A percentile compares a stretch with the other conserved stretches of the same genome.
Conservation (phyloP, 2,797 vertebrate genomes). For the Alectoris magna region DNA sequence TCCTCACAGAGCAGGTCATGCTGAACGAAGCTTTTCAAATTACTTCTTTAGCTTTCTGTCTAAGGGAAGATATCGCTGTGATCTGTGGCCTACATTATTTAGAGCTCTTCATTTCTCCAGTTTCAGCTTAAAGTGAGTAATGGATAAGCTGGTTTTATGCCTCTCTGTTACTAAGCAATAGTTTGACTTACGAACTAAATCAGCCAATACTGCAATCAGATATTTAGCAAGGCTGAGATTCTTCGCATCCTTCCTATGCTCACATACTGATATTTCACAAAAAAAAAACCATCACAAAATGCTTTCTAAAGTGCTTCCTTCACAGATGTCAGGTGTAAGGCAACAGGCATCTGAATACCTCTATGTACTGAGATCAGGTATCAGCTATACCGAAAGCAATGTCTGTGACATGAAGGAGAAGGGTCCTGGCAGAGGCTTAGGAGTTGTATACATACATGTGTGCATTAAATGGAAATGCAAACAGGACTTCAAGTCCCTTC, state of each 20-base stretch:
- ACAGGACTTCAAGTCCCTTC: background rate
- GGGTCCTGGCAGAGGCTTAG: background rate
- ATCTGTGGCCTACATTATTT: background rate
- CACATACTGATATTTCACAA: background rate
- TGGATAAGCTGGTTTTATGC: background rate
- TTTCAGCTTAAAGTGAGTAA: background rate
- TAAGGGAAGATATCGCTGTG: background rate
- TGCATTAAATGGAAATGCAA: background rate
- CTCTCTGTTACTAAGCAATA: background rate
- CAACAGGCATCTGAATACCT: background rate
- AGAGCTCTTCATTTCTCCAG: background rate
- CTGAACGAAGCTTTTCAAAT: background rate
- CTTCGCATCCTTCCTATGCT: background rate
- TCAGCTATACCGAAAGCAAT: accelerated
- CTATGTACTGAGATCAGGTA: background rate
- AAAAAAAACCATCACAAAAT: accelerated
- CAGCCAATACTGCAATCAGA: background rate
- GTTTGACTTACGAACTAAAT: background rate
- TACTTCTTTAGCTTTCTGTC: background rate
- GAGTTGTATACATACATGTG: accelerated
- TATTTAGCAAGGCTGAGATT: background rate
- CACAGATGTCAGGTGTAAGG: background rate
- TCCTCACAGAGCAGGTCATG: background rate
- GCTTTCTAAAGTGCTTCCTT: background rate
- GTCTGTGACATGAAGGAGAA: background rate